Evolutionary conservation across 1,140 invertebrate species (phyloP).

Genomic region (Hestina assimilis): DNA sequence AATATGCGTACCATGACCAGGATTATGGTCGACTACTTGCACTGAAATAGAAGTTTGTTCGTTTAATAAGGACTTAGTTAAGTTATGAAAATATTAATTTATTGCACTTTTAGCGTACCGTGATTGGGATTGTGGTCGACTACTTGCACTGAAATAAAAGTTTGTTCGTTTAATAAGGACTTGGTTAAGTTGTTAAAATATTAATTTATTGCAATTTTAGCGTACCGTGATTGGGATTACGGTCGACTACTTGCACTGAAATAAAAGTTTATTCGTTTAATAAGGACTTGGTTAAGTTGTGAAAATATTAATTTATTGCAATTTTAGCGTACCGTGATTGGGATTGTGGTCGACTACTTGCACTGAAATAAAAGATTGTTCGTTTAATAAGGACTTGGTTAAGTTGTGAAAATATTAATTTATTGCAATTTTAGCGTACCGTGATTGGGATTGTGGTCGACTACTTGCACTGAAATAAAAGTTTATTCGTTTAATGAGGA

Average conservation of each 20-base stretch:
- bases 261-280: slow-evolving; percentile 7
- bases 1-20: not conserved
- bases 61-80: too few relatives aligned
- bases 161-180: too few relatives aligned
- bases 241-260: slow-evolving; percentile 9
- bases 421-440: not conserved
- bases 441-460: slow-evolving; percentile 2
- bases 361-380: slow-evolving; percentile 20
- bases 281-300: not conserved
- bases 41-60: slow-evolving; percentile 32
- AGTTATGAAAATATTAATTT: too few relatives aligned
- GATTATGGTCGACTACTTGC: slow-evolving; percentile 34
- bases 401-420: too few relatives aligned
- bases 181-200: too few relatives aligned
- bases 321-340: not conserved
- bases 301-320: not conserved
- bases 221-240: not conserved
- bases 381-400: not conserved
- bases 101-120: too few relatives aligned
- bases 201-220: too few relatives aligned
- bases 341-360: slow-evolving; percentile 26
- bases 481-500: not conserved
- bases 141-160: slow-evolving; percentile 6
- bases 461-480: slow-evolving; percentile 27
- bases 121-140: not conserved